Evolutionary conservation across 2,113 vertebrate genomes (phyloP).

Genomic region (Apaloderma vittatum): DNA sequence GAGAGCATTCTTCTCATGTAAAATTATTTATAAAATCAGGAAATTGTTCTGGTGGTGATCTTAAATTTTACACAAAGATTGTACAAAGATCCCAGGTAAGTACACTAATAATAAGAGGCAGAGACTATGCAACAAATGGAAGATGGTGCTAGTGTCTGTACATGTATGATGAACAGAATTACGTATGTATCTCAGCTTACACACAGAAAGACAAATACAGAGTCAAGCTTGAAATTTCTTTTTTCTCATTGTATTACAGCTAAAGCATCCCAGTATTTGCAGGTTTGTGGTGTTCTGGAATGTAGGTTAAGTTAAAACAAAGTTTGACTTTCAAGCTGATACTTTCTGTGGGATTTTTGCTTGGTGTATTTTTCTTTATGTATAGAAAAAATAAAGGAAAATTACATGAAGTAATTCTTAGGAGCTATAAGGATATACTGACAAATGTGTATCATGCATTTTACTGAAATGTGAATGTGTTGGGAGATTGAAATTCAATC

Average conservation of each 20-base stretch:
- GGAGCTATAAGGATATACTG: neutral
- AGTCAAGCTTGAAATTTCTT: neutral
- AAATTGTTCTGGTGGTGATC: neutral
- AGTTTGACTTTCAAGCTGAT: neutral
- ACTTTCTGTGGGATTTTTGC: slow-evolving; percentile 1
- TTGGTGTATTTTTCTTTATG: slow-evolving; percentile 29
- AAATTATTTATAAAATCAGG: neutral
- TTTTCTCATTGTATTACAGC: neutral
- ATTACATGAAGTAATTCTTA: slow-evolving; percentile 10
- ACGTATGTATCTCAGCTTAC: neutral
- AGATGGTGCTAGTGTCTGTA: neutral
- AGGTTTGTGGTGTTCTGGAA: slow-evolving; percentile 8
- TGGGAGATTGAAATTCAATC: slow-evolving; percentile 21
- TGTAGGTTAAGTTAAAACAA: neutral
- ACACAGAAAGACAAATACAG: neutral
- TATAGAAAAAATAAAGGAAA: slow-evolving; percentile 48
- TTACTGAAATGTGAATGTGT: slow-evolving; percentile 15
- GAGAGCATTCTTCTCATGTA: neutral
- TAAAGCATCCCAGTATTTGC: neutral
- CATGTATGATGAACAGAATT: neutral
- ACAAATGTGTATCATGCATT: slow-evolving; percentile 18
- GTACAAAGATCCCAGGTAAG: slow-evolving; percentile 48
- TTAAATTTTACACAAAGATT: neutral
- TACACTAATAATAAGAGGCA: neutral
- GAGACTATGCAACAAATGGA: neutral